Percentiles rank a stretch among this genome's conserved stretches.
Conservation (phyloP, 2,113 vertebrate species). For the Tyto alba region DNA sequence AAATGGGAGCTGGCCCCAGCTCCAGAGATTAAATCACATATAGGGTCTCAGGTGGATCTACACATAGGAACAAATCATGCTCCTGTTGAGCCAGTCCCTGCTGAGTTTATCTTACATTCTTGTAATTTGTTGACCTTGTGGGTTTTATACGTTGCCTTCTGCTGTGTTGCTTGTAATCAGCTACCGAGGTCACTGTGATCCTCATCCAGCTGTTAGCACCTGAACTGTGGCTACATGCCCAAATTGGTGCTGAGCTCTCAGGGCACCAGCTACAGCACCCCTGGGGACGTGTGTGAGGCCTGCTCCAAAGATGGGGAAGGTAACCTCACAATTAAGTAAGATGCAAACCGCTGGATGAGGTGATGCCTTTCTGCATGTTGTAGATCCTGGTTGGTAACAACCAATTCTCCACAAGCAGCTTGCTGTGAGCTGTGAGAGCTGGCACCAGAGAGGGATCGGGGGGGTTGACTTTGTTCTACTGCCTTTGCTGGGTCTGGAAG, state of each 20-base stretch:
- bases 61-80: background rate
- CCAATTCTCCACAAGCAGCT: background rate
- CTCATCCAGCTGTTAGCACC: background rate
- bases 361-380: background rate
- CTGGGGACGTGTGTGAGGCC: background rate
- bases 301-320: background rate
- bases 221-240: background rate
- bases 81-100: background rate
- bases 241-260: rapidly evolving
- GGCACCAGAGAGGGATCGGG: background rate
- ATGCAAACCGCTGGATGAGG: rapidly evolving
- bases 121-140: background rate
- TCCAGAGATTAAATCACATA: background rate
- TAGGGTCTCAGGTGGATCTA: background rate
- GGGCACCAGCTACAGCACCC: background rate
- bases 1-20: background rate
- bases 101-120: background rate
- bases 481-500: background rate
- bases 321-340: background rate
- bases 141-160: background rate
- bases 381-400: background rate
- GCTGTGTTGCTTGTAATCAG: background rate
- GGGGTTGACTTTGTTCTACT: background rate
- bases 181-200: no score
- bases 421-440: background rate